phyloP scores from a whole-genome alignment of 1,140 invertebrate genomes.

The Solen grandis region DNA sequence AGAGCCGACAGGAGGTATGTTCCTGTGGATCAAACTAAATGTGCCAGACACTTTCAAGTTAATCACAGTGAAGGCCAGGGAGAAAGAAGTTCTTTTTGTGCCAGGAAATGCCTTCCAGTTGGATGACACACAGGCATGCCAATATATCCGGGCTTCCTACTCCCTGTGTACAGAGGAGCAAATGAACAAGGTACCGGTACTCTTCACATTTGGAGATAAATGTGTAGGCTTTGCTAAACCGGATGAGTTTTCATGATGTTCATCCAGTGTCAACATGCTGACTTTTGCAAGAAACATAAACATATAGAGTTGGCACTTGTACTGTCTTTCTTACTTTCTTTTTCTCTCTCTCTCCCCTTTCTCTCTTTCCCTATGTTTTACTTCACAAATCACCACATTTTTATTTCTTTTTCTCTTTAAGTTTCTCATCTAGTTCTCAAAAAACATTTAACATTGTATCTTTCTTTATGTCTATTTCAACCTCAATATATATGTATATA shows the following conservation, averaged over 20 bases:
- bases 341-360: background rate
- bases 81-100: constrained; percentile 83
- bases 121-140: constrained; percentile 84
- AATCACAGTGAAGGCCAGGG: constrained; percentile 85
- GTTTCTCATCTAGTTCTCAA: no score
- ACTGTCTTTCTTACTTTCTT: background rate
- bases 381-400: background rate
- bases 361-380: background rate
- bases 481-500: no score
- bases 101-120: constrained; percentile 87
- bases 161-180: constrained; percentile 85
- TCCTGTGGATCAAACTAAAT: constrained; percentile 88
- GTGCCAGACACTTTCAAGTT: constrained; percentile 88
- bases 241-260: no score
- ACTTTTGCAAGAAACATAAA: background rate
- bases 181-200: constrained; percentile 84
- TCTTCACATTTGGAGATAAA: no score
- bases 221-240: no score
- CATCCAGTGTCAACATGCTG: background rate
- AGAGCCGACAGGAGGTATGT: constrained; percentile 88
- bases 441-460: no score
- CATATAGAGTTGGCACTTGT: background rate
- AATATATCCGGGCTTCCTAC: constrained; percentile 86
- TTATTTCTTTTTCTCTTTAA: no score
- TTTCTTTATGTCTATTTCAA: no score